Evolutionary conservation across 2,888 invertebrate species (phyloP).

Genomic region (Pinctada fucata): DNA sequence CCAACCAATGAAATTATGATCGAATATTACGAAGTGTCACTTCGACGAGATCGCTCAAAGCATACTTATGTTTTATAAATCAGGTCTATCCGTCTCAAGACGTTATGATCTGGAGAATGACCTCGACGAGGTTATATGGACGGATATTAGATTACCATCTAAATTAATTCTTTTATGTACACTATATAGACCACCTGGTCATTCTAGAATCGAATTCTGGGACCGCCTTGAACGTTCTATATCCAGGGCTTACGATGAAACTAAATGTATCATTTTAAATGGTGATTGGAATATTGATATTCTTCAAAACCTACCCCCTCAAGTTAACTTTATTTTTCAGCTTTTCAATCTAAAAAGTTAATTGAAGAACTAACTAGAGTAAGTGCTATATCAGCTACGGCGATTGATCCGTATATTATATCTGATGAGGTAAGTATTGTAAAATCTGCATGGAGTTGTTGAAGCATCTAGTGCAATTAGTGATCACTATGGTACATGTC

Average conservation of each 20-base stretch:
- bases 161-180: not conserved
- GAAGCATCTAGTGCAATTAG: no score
- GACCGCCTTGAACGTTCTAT: not conserved
- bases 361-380: no score
- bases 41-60: not conserved
- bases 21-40: no score
- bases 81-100: not conserved
- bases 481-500: no score
- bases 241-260: not conserved
- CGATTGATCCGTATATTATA: no score
- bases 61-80: not conserved
- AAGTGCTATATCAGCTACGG: no score
- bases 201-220: not conserved
- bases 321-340: no score
- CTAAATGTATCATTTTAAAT: not conserved
- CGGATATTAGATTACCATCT: not conserved
- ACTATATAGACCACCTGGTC: not conserved
- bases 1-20: no score
- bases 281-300: not conserved
- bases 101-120: conserved; percentile 7
- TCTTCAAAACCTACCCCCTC: not conserved
- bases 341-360: no score
- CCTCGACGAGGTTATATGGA: not conserved
- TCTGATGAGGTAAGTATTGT: no score
- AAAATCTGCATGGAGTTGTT: no score